Base-by-base conservation (phyloP, 1,140 invertebrate species). In the Gonatopus flavifemur region DNA sequence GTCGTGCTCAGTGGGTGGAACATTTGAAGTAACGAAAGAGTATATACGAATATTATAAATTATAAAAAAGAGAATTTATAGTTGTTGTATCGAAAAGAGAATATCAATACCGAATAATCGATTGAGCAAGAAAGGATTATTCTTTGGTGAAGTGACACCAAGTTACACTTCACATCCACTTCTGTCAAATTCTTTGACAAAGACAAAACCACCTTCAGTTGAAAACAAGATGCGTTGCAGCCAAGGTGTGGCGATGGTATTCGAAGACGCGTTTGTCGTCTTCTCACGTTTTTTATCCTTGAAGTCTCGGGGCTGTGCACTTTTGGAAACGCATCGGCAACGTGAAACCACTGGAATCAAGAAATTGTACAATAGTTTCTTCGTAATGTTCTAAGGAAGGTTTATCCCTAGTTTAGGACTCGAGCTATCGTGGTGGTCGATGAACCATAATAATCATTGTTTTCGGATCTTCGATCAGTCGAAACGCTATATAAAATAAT, bases 321-420 rank as follows among this genome's bases (percentile, higher is more conserved):
- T 89, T 63, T 82, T 89, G 37, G 86, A 88, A 76, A 87, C 86
- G 70, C 88, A 88, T 70, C 83, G 88, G 70, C 88, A 89, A 72
- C 79, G 87, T 59, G 88, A 90, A 71, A 88, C 87, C 25, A 89
- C 88, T 19, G 88, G 88, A 32, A 89, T 90, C 61, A 90, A 90
- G 76, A 89, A 90, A 78, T 76, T 90, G 70, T 90, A 90, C 76
- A 90, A 90, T 76, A 89, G 87, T 41, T 90, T 90, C 78, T 90
- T 90, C 72, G 88, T 90, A 42, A 85, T 90, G 77, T 90, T 90
- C 78, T 90, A 90, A 88, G 77, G 80, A 68, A 60, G 31, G 33
- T 54, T 43, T 12, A 21, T 12, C 18, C 22, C 16, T 6, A 28
- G 10, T 25, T 32, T 18, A 38, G 19, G 39, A 47, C 16, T 47